Percentiles rank a stretch among this genome's conserved stretches.
These are phyloP conservation scores for Macrobrachium rosenbergii DNA, from an alignment of 1,140 invertebrate species.

Conservation along the genomic window DNA sequence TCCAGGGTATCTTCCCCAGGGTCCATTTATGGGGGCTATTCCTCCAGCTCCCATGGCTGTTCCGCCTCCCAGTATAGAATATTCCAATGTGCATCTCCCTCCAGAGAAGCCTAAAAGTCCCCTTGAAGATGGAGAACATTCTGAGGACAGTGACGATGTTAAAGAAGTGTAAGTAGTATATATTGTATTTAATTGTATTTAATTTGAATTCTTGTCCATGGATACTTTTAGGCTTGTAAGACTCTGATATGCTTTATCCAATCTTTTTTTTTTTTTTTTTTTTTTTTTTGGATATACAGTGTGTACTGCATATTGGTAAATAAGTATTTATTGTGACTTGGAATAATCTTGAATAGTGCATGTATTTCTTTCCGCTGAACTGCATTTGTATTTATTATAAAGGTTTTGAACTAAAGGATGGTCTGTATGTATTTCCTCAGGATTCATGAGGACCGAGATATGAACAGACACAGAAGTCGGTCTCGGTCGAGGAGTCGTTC, in stretches of 20 bases:
- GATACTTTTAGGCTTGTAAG: background rate
- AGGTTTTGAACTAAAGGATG: background rate
- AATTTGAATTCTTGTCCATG: background rate
- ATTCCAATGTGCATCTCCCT: slow-evolving; percentile 63
- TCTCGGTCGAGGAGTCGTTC: slow-evolving; percentile 46
- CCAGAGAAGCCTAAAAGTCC: slow-evolving; percentile 67
- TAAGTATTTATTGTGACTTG: too few relatives aligned
- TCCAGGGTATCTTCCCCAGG: slow-evolving; percentile 72
- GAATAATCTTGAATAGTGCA: too few relatives aligned
- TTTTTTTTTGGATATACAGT: too few relatives aligned
- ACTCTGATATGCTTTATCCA: background rate
- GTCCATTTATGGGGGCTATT: slow-evolving; percentile 47
- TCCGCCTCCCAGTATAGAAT: slow-evolving; percentile 54
- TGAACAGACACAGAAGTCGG: slow-evolving; percentile 20
- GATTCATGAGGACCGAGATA: slow-evolving; percentile 50
- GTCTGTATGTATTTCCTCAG: background rate
- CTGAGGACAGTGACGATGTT: slow-evolving; percentile 63
- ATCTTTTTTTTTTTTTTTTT: background rate
- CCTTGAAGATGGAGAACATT: slow-evolving; percentile 67
- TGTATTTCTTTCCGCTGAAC: too few relatives aligned
- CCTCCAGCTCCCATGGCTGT: slow-evolving; percentile 58
- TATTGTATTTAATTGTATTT: background rate
- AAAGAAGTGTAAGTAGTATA: slow-evolving; percentile 60
- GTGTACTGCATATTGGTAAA: too few relatives aligned
- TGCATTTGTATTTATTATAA: too few relatives aligned